Evolutionary conservation across 2,797 vertebrate species (phyloP), one percentile per base, ranked within the genome.

Genomic region (Lindbergichthys nudifrons): DNA sequence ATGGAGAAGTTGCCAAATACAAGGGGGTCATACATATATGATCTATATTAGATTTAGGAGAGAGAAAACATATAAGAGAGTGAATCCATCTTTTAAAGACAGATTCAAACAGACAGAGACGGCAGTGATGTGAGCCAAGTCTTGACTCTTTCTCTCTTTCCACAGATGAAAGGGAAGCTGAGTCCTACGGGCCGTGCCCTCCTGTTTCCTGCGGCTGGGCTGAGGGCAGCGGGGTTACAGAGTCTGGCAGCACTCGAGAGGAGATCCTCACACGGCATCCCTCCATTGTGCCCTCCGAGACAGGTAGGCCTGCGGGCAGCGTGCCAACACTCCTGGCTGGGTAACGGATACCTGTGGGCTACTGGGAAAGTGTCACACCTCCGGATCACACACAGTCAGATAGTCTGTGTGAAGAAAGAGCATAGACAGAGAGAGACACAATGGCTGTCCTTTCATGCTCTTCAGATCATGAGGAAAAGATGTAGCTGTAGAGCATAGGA

Each of bases 341-440:
- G 88, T 89, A 92, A 92, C 67, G 2, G 90, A 92, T 90, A 90
- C 84, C 88, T 91, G 89, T 65, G 82, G 88, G 85, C 88, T 70
- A 79, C 88, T 93, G 88, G 88, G 91, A 92, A 91, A 89, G 87
- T 86, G 87, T 87, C 87, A 84, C 89, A 92, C 88, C 88, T 89
- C 83, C 56, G 36, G 86, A 86, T 90, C 89, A 86, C 88, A 91
- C 86, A 85, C 77, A 77, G 80, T 65, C 66, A 73, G 77, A 43
- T 79, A 76, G 10, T 4, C 71, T 69, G 75, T 10, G 5, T 23
- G 66, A 82, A 75, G 72, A 80, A 70, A 85, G 74, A 79, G 52
- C 1, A 43, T 57, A 77, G 81, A 83, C 79, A 63, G 64, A 54
- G 46, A 32, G 73, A 73, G 3, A 61, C 73, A 67, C 53, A 64